Conservation (phyloP, 2,797 vertebrate genomes). For the Macropodus opercularis region DNA sequence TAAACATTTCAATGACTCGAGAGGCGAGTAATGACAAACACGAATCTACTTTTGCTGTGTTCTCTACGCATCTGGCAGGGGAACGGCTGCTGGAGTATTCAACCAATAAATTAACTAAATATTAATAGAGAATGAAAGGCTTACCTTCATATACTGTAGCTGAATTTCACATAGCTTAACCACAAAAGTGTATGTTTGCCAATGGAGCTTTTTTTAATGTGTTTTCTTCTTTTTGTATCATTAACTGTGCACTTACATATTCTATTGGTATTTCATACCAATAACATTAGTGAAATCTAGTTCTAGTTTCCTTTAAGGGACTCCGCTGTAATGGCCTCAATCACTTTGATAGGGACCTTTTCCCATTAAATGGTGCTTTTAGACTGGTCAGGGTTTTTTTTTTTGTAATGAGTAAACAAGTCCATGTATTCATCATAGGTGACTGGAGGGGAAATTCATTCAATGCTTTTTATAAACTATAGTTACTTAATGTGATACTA, state of each 20-base stretch:
- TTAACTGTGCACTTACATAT: conserved; percentile 76
- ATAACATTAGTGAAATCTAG: conserved; percentile 64
- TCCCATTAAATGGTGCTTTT: conserved; percentile 95
- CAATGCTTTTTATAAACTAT: conserved; percentile 88
- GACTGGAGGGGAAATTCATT: conserved; percentile 75
- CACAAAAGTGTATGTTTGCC: conserved; percentile 70
- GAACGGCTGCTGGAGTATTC: conserved; percentile 57
- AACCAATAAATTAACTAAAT: conserved; percentile 47
- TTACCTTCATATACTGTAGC: conserved; percentile 69
- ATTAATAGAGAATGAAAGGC: conserved; percentile 52
- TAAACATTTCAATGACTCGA: conserved; percentile 48
- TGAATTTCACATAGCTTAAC: conserved; percentile 76
- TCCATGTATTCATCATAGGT: conserved; percentile 85
- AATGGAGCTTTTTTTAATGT: conserved; percentile 58
- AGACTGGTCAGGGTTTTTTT: conserved; percentile 90
- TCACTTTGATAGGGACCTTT: conserved; percentile 87
- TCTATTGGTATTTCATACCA: conserved; percentile 53
- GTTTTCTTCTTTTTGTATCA: conserved; percentile 67
- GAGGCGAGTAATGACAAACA: conserved; percentile 55
- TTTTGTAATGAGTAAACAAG: conserved; percentile 66
- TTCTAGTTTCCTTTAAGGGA: conserved; percentile 80
- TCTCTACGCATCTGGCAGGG: conserved; percentile 46
- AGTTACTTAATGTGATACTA: conserved; percentile 84
- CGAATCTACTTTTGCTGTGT: conserved; percentile 41
- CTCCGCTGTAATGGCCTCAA: conserved; percentile 89